Evolutionary conservation across 2,113 vertebrate genomes (phyloP).

Genomic region (Physeter macrocephalus): DNA sequence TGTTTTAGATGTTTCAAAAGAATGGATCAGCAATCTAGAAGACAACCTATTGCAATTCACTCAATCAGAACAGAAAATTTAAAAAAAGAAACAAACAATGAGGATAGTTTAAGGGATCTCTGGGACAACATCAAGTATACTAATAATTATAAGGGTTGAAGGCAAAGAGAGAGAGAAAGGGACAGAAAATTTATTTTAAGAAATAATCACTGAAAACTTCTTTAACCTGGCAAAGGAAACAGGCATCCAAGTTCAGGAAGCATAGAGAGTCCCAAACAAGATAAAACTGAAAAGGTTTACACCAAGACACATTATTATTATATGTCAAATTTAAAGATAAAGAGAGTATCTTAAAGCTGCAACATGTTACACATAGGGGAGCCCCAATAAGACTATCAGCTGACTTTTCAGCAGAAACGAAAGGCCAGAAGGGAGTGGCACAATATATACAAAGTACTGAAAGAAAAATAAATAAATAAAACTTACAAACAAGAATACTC

Average conservation of each 20-base stretch:
- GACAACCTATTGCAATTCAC: background rate
- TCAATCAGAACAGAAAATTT: background rate
- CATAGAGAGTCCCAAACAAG: background rate
- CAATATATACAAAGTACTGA: background rate
- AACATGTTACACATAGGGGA: background rate
- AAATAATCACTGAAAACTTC: background rate
- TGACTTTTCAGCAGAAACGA: background rate
- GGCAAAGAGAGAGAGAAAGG: background rate
- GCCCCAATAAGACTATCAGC: background rate
- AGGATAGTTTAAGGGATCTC: background rate
- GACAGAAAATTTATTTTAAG: background rate
- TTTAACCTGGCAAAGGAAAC: background rate
- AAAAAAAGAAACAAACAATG: background rate
- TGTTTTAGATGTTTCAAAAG: background rate
- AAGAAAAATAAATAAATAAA: background rate
- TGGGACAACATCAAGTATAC: background rate
- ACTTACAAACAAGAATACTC: background rate
- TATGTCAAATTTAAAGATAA: background rate
- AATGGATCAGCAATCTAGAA: background rate
- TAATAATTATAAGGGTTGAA: background rate
- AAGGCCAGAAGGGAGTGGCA: background rate
- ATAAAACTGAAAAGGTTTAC: background rate
- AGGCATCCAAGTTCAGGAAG: background rate
- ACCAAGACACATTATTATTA: background rate
- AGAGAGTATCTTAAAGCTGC: background rate